Evolutionary conservation across 2,113 vertebrate species (phyloP).

Genomic region (Caretta caretta): DNA sequence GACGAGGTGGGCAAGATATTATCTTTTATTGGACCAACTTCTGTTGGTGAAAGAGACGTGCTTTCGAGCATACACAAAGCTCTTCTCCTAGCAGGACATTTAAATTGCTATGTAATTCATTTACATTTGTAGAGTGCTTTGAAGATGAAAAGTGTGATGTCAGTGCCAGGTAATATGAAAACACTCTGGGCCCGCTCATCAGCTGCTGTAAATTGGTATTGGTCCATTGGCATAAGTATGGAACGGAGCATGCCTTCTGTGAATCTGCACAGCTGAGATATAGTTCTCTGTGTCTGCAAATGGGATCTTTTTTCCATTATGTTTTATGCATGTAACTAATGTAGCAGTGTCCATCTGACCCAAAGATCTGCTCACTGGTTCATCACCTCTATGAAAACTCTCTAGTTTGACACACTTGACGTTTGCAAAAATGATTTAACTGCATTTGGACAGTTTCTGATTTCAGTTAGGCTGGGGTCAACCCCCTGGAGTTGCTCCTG

Average conservation of each 20-base stretch:
- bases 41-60: neutral
- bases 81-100: neutral
- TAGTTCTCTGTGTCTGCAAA: neutral
- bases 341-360: neutral
- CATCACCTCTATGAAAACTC: neutral
- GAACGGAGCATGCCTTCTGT: neutral
- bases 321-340: neutral
- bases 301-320: neutral
- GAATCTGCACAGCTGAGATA: neutral
- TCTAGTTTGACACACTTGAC: neutral
- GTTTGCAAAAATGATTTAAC: neutral
- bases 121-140: neutral
- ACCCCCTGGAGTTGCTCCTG: neutral
- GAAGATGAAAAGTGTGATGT: neutral
- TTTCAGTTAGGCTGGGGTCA: neutral
- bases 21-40: neutral
- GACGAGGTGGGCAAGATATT: neutral
- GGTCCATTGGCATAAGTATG: neutral
- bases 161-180: neutral
- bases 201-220: neutral
- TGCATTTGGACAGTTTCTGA: neutral
- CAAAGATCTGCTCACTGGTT: neutral
- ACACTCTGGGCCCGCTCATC: neutral
- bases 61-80: neutral
- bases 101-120: neutral